phyloP scores from a whole-genome alignment of 2,888 invertebrate genomes.

The Hedya salicella region DNA sequence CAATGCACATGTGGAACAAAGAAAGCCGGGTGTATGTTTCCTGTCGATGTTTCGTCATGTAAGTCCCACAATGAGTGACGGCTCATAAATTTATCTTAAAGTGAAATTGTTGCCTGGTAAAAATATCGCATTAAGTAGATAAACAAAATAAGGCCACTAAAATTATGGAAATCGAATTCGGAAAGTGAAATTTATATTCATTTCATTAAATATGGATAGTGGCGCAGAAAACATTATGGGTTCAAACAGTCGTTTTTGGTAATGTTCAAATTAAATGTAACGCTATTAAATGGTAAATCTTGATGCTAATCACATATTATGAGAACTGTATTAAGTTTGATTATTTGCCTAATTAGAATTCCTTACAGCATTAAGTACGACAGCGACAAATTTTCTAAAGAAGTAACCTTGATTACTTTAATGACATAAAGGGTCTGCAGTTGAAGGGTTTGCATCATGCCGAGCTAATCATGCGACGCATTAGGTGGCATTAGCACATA shows the following conservation, averaged over 20 bases:
- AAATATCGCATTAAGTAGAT: conserved; percentile 10
- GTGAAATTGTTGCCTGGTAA: neutral
- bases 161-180: conserved; percentile 20
- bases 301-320: too few relatives aligned
- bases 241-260: too few relatives aligned
- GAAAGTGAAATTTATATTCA: conserved; percentile 23
- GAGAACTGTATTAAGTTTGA: too few relatives aligned
- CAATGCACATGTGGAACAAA: conserved; percentile 59
- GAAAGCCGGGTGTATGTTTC: conserved; percentile 54
- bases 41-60: conserved; percentile 49
- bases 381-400: neutral
- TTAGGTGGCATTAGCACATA: conserved; percentile 44
- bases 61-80: conserved; percentile 43
- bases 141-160: conserved; percentile 12
- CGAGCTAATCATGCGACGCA: conserved; percentile 51
- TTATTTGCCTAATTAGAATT: too few relatives aligned
- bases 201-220: too few relatives aligned
- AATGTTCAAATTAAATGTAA: too few relatives aligned
- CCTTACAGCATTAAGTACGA: too few relatives aligned
- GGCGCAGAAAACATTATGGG: too few relatives aligned
- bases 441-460: conserved; percentile 51
- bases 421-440: conserved; percentile 3
- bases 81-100: conserved; percentile 22
- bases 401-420: conserved; percentile 27
- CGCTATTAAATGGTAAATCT: too few relatives aligned